Percentiles rank a stretch among this genome's conserved stretches.
These are phyloP conservation scores for Bombus pascuorum DNA, from an alignment of 1,140 invertebrate species.

Conservation along the genomic window DNA sequence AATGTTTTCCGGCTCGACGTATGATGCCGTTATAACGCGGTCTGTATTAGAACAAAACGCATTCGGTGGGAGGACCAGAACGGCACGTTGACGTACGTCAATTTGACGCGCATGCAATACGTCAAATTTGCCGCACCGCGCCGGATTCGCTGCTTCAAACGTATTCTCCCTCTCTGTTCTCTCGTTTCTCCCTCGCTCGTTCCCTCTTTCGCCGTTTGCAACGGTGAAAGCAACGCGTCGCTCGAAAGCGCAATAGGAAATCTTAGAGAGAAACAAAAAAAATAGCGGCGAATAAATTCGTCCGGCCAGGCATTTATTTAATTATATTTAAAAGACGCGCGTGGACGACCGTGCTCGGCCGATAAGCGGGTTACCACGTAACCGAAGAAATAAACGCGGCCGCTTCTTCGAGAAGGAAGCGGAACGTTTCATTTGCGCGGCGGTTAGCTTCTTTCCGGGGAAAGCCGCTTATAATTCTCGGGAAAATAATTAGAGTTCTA, in stretches of 20 bases:
- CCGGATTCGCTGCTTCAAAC: conserved; percentile 29
- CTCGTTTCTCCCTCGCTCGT: not conserved
- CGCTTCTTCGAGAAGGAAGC: not conserved
- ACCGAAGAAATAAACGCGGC: conserved; percentile 2
- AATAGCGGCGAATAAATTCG: not conserved
- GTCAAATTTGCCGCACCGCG: conserved; percentile 51
- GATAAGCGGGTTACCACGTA: conserved; percentile 30
- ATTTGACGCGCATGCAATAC: conserved; percentile 54
- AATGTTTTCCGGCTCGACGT: conserved; percentile 16
- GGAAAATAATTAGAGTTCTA: conserved; percentile 22
- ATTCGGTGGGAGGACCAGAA: conserved; percentile 28
- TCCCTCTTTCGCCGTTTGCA: too few relatives aligned
- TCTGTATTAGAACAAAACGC: conserved; percentile 52
- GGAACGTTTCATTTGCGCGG: not conserved
- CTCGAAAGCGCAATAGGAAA: not conserved
- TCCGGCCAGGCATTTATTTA: too few relatives aligned
- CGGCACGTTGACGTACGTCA: conserved; percentile 53
- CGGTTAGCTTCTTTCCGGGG: conserved; percentile 10
- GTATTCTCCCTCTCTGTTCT: not conserved
- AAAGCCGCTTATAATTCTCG: not conserved
- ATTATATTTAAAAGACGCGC: conserved; percentile 17
- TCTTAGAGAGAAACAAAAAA: not conserved
- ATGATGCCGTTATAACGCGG: conserved; percentile 38
- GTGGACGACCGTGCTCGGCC: not conserved
- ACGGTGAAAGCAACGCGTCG: not conserved